Evolutionary conservation across 2,113 vertebrate species (phyloP).

Genomic region (Haplochromis burtoni): DNA sequence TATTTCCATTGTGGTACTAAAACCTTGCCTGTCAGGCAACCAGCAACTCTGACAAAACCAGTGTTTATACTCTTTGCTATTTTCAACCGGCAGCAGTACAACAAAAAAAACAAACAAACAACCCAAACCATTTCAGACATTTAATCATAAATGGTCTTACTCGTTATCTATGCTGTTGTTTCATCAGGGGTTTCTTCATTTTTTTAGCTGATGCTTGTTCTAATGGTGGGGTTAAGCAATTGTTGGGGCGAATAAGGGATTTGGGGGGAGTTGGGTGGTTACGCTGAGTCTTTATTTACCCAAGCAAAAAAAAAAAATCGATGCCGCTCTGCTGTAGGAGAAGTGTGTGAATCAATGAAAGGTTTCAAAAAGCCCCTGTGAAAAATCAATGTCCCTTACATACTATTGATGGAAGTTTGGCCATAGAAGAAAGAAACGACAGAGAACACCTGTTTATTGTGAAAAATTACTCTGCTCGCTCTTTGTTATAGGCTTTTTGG

Average conservation of each 20-base stretch:
- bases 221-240: constrained; percentile 16
- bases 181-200: constrained; percentile 16
- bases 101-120: not conserved
- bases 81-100: not conserved
- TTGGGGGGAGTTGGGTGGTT: not conserved
- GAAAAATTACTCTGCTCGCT: constrained; percentile 21
- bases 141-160: not conserved
- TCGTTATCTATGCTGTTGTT: constrained; percentile 13
- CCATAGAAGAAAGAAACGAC: constrained; percentile 52
- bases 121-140: not conserved
- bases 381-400: constrained; percentile 67
- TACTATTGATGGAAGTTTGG: constrained; percentile 64
- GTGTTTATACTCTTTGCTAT: not conserved
- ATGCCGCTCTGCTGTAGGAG: constrained; percentile 56
- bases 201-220: constrained; percentile 23
- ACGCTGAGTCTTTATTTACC: constrained; percentile 69
- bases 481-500: constrained; percentile 9
- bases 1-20: not conserved
- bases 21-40: not conserved
- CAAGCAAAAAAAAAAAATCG: constrained; percentile 57
- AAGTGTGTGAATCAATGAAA: constrained; percentile 69
- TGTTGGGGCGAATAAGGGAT: not conserved
- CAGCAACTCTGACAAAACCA: not conserved
- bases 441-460: constrained; percentile 57
- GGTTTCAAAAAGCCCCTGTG: constrained; percentile 64